phyloP scores from a whole-genome alignment of 2,113 vertebrate species.

The Formicarius rufipectus region DNA sequence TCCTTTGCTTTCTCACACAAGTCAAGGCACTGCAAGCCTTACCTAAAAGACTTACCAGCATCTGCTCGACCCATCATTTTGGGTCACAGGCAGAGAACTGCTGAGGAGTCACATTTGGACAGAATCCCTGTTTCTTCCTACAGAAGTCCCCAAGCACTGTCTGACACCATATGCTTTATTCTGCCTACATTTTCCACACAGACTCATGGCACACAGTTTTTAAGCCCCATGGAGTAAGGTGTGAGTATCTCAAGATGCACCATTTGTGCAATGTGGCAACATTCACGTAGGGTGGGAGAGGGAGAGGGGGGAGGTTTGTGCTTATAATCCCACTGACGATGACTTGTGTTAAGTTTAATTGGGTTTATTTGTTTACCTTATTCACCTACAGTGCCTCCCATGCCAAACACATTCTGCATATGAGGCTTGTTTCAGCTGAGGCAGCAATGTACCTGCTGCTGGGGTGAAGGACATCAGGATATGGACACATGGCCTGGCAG shows the following conservation, averaged over 20 bases:
- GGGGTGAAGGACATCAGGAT: not conserved
- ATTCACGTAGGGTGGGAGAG: not conserved
- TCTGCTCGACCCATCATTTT: not conserved
- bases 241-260: not conserved
- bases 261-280: not conserved
- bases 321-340: not conserved
- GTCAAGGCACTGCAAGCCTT: not conserved
- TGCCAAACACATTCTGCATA: not conserved
- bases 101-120: conserved; percentile 30
- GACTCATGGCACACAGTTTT: not conserved
- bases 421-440: not conserved
- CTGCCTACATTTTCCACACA: not conserved
- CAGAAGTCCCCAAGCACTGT: not conserved
- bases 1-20: not conserved
- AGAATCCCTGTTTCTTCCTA: conserved; percentile 17
- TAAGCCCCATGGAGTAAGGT: not conserved
- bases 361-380: not conserved
- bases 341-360: not conserved
- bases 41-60: conserved; percentile 7
- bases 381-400: not conserved
- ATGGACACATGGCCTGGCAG: rapidly evolving
- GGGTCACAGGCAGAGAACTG: not conserved
- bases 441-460: not conserved
- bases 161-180: conserved; percentile 41
- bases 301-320: not conserved